Percentiles rank a stretch among this genome's conserved stretches.
These are phyloP conservation scores for Polypterus bichir DNA, from an alignment of 2,113 vertebrate species.

Conservation along the genomic window DNA sequence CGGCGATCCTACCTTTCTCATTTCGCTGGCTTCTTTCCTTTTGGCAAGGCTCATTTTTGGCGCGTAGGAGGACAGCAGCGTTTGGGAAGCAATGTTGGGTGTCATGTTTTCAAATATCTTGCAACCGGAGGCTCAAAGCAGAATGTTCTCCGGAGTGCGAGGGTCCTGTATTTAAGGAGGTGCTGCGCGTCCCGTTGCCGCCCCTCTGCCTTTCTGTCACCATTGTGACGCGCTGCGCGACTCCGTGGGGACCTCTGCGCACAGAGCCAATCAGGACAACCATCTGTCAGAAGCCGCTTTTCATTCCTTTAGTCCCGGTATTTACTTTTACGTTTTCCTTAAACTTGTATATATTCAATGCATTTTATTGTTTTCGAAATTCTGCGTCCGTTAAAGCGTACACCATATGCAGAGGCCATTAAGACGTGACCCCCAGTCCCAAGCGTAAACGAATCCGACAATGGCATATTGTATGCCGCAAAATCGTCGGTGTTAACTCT, in stretches of 20 bases:
- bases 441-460: too few relatives aligned
- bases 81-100: slow-evolving; percentile 26
- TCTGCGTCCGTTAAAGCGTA: too few relatives aligned
- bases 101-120: slow-evolving; percentile 16
- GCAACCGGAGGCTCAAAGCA: neutral
- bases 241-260: slow-evolving; percentile 29
- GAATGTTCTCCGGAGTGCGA: slow-evolving; percentile 17
- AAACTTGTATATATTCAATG: too few relatives aligned
- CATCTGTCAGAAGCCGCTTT: slow-evolving; percentile 39
- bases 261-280: slow-evolving; percentile 28
- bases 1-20: slow-evolving; percentile 49
- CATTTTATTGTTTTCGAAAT: too few relatives aligned
- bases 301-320: too few relatives aligned
- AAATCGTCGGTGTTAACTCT: too few relatives aligned
- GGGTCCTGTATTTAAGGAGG: slow-evolving; percentile 38
- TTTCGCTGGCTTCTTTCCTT: slow-evolving; percentile 46
- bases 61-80: slow-evolving; percentile 15
- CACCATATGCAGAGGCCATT: too few relatives aligned
- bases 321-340: too few relatives aligned
- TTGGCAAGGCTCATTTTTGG: slow-evolving; percentile 41
- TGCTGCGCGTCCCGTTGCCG: slow-evolving; percentile 36
- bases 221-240: slow-evolving; percentile 22
- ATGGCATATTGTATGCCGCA: too few relatives aligned
- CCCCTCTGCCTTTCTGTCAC: slow-evolving; percentile 36
- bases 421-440: too few relatives aligned